Evolutionary conservation across 2,888 invertebrate species (phyloP), one percentile per base, ranked within the genome.

Genomic region (Ormyrus rosae): DNA sequence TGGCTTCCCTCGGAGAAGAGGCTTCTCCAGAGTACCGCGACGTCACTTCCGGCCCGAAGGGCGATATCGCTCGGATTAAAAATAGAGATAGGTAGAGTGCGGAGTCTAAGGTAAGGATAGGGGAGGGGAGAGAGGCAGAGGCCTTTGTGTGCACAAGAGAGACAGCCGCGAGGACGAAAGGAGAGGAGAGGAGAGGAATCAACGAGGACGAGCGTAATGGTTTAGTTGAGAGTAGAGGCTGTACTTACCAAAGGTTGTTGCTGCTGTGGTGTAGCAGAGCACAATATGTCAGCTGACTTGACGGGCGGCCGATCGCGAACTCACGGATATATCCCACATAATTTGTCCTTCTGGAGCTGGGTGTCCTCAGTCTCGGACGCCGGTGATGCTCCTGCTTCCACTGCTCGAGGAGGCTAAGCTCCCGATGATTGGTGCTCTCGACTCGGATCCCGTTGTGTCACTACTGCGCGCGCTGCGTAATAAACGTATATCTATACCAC

Each of bases 201-300:
- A 61, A 45, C 34, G 34, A 48, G 60, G 19, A 19, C 19, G 19
- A 19, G 19, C 19, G 19, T 19, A 19, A 19, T 19, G 19, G 19
- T 19, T 19, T 19, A 19, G 19, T 19, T 19, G 19, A 19, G 19
- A n/a, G 45, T 19, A 46, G 11, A 55, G 13, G 5, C 19, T 45
- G 48, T 8, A 75, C 82, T 82, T 67, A 82, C 82, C 78, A 34
- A 82, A 82, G 73, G 80, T 75, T 78, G 65, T 74, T 71, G 80
- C 77, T 80, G 73, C 81, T 78, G 82, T 88, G 89, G 88, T 89
- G 90, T 82, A 90, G 89, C 90, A 89, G 89, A 87, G 89, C 90
- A 89, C 90, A 90, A 90, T 90, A 90, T 90, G 90, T 90, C 90
- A 90, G 90, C 90, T 90, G 90, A 90, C 90, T 90, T 89, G 90